Percentiles rank a stretch among this genome's conserved stretches.
These are phyloP conservation scores for Ochlodes sylvanus DNA, from an alignment of 2,888 invertebrate species.

Conservation along the genomic window DNA sequence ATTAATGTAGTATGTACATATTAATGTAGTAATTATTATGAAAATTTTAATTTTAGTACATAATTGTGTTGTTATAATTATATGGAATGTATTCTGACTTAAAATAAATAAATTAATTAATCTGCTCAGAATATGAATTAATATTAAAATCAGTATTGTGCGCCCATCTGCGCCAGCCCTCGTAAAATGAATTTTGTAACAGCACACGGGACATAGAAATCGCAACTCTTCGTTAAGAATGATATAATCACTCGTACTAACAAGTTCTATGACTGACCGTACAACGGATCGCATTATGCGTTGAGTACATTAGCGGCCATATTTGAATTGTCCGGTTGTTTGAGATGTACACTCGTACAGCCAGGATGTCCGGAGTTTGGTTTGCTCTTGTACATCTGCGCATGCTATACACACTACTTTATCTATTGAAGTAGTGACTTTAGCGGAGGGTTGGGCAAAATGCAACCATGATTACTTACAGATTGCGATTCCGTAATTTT, in stretches of 20 bases:
- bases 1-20: too few relatives aligned
- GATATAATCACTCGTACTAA: not conserved
- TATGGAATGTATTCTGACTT: too few relatives aligned
- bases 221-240: not conserved
- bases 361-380: constrained; percentile 21
- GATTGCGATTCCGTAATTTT: too few relatives aligned
- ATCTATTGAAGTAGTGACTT: not conserved
- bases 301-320: constrained; percentile 8
- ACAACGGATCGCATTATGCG: constrained; percentile 36
- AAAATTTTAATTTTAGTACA: too few relatives aligned
- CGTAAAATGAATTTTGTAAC: not conserved
- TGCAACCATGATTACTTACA: too few relatives aligned
- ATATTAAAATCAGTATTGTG: not conserved
- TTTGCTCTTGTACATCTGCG: constrained; percentile 5
- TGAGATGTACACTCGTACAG: constrained; percentile 7
- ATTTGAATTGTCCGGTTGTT: constrained; percentile 16
- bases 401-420: not conserved
- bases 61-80: too few relatives aligned
- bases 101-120: too few relatives aligned
- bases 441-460: too few relatives aligned
- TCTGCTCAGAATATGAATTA: too few relatives aligned
- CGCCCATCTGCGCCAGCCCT: too few relatives aligned
- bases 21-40: too few relatives aligned
- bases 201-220: not conserved
- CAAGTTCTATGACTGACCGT: not conserved